Evolutionary conservation across 2,888 invertebrate genomes (phyloP), one percentile per base, ranked within the genome.

Genomic region (Drymonia ruficornis): DNA sequence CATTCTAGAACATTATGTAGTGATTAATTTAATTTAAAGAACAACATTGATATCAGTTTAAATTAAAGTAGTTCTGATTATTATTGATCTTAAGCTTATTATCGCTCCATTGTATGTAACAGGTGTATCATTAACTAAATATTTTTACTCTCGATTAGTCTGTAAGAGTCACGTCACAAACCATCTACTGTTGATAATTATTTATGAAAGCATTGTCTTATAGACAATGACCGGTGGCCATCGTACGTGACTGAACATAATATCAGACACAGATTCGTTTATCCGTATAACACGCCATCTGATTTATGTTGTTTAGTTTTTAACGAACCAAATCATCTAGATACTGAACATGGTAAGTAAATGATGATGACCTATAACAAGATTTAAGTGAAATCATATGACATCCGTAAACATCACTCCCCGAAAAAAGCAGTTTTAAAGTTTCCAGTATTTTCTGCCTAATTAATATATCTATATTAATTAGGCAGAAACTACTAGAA

Each of bases 121-220:
- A 40, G 23, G 15, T 31, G 29, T 29, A 47, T 31, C 15, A 18
- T 28, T 5, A n/a, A 55, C 49, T 52, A 62, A 68, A 68, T 61
- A 68, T 71, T 70, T 56, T 59, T 63, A 53, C 55, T 60, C 61
- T 63, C 55, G 46, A 47, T 34, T 59, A 60, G 59, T 50, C 55
- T 45, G 53, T 19, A 53, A 49, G 56, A 60, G 55, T 62, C 63
- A 56, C 65, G 61, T 66, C 56, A 64, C 67, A 65, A 67, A 59
- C 57, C 62, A 63, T 55, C 56, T 52, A 63, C 65, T 66, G 67
- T 70, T 70, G 70, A 74, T 76, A 72, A 80, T 82, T 81, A 81
- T 80, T 81, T 81, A 81, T 79, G 80, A 72, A 78, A 72, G 75
- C 81, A 84, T 83, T 83, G 82, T 83, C 75, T 68, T 59, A 34